Base-by-base conservation (phyloP, 2,888 invertebrate species). In the Nowickia ferox region DNA sequence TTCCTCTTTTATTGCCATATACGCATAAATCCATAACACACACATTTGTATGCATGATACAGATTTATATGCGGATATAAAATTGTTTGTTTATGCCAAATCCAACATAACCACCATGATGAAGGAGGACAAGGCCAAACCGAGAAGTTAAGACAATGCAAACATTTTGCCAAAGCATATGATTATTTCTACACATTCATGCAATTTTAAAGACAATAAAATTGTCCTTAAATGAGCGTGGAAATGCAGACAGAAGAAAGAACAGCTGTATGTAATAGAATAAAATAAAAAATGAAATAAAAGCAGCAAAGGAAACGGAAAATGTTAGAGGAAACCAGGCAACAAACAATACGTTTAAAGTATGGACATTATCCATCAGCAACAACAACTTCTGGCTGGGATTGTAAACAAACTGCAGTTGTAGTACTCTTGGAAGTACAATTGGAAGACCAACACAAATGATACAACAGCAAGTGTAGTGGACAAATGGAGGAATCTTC, bases 291-390 rank as follows among this genome's bases (percentile, higher is more conserved):
- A 10, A 19, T n/a, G 22, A 53, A 61, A 55, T n/a, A 53, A 74
- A 74, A 74, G 2, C 30, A 10, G n/a, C 19, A 59, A 66, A 55
- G 53, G 51, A 57, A 77, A 69, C 38, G 63, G n/a, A 72, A 63
- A 65, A 82, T 63, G 55, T 59, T 72, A 44, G 71, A 51, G 57
- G 65, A 51, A 74, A 75, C 44, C 17, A 10, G 51, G 8, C 5
- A 68, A 65, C 30, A 40, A 51, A 71, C 63, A 63, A 46, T 13
- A 51, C 44, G n/a, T 75, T 30, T 72, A 44, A 79, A 78, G 66
- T 76, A 79, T 72, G 76, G 30, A 76, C 82, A 85, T 65, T 71
- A 76, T 83, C 80, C 83, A 86, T n/a, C 76, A 83, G 15, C 48
- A 76, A 19, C 72, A 86, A 76, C 61, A 30, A 30, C 30, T 30